Percentiles rank a stretch among this genome's conserved stretches.
These are phyloP conservation scores for Dynastes maya DNA, from an alignment of 2,888 invertebrate species.

Conservation along the genomic window DNA sequence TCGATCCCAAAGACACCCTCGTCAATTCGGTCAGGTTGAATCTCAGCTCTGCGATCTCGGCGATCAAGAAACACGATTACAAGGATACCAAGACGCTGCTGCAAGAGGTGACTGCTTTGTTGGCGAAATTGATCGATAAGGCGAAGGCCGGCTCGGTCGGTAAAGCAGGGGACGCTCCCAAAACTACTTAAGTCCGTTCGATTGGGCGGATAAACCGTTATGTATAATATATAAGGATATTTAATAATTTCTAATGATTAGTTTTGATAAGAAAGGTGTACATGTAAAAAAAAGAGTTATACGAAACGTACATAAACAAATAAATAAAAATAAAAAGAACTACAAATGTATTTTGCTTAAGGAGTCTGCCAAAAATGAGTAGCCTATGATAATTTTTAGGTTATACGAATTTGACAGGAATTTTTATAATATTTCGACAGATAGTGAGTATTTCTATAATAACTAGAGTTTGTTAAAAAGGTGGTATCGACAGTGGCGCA, in stretches of 20 bases:
- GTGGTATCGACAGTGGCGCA: no score
- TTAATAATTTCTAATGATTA: slow-evolving; percentile 18
- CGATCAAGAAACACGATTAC: slow-evolving; percentile 67
- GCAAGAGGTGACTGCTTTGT: slow-evolving; percentile 63
- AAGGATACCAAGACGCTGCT: slow-evolving; percentile 65
- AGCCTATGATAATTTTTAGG: not conserved
- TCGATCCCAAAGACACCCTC: slow-evolving; percentile 62
- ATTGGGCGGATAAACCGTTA: not conserved
- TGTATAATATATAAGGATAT: slow-evolving; percentile 13
- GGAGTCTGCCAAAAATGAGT: not conserved
- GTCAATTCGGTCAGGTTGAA: slow-evolving; percentile 65
- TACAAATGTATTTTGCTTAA: not conserved
- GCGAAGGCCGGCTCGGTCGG: slow-evolving; percentile 45
- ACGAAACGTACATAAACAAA: not conserved
- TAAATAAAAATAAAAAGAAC: not conserved
- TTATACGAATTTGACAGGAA: not conserved
- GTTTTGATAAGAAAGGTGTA: slow-evolving; percentile 28
- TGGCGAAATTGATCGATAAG: slow-evolving; percentile 61
- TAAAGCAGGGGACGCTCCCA: slow-evolving; percentile 28
- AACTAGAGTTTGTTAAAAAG: no score
- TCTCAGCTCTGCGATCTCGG: slow-evolving; percentile 66
- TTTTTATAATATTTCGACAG: not conserved
- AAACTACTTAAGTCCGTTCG: slow-evolving; percentile 24
- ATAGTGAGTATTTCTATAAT: no score
- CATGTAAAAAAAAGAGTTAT: slow-evolving; percentile 20